phyloP scores from a whole-genome alignment of 1,140 invertebrate genomes.

The Drosophila miranda region DNA sequence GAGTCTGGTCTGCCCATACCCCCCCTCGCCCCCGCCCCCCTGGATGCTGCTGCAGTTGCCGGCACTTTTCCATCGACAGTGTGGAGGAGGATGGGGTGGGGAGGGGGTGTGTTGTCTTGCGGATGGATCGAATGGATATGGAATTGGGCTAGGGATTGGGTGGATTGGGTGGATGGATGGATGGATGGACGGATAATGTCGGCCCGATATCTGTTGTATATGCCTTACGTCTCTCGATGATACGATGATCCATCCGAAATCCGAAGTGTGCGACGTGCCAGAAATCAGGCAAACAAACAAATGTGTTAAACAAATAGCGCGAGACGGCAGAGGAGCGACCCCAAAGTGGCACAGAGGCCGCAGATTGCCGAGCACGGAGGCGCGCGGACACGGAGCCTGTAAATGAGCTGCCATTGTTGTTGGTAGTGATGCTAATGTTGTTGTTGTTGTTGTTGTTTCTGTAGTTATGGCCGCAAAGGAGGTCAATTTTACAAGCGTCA shows the following conservation, averaged over 20 bases:
- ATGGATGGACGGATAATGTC: slow-evolving; percentile 33
- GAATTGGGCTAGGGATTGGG: slow-evolving; percentile 16
- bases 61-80: no score
- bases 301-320: slow-evolving; percentile 26
- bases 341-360: slow-evolving; percentile 13
- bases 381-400: slow-evolving; percentile 15
- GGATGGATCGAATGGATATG: slow-evolving; percentile 27
- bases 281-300: slow-evolving; percentile 64
- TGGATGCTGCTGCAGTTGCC: not conserved
- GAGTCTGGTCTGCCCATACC: slow-evolving; percentile 1
- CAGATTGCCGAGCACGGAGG: not conserved
- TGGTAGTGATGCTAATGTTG: slow-evolving; percentile 4
- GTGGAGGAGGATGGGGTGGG: no score
- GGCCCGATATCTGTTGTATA: slow-evolving; percentile 11
- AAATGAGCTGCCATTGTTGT: slow-evolving; percentile 44
- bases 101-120: no score
- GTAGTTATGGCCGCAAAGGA: slow-evolving; percentile 29
- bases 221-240: not conserved
- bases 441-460: slow-evolving; percentile 1
- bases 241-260: no score
- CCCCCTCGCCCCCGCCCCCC: no score
- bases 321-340: slow-evolving; percentile 8
- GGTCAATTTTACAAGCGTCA: slow-evolving; percentile 37
- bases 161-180: slow-evolving; percentile 20
- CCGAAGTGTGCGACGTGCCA: slow-evolving; percentile 59